Conservation (phyloP, 2,888 invertebrate species). For the Meliscaeva auricollis region DNA sequence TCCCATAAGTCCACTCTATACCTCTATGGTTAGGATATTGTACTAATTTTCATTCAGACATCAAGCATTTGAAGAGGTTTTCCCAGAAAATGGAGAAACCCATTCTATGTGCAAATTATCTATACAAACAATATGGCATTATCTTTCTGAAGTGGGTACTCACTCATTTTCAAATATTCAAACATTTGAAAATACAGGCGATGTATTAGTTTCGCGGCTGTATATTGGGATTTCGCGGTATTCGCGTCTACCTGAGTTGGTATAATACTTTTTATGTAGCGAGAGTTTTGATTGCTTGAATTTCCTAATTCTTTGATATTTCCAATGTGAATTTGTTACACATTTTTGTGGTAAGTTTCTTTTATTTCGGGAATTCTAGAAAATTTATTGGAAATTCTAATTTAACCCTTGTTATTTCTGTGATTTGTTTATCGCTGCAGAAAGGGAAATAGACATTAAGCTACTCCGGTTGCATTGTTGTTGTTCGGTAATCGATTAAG, state of each 20-base stretch:
- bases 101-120: constrained; percentile 56
- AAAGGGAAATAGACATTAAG: no score
- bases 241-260: not conserved
- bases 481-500: no score
- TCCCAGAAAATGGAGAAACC: constrained; percentile 57
- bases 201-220: no score
- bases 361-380: not conserved
- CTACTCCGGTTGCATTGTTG: no score
- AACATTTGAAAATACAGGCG: not conserved
- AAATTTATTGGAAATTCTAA: not conserved
- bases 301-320: constrained; percentile 11
- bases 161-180: not conserved
- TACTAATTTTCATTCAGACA: constrained; percentile 48
- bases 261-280: not conserved
- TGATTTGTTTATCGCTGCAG: no score
- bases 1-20: no score
- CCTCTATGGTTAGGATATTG: not conserved
- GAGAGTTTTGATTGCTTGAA: not conserved
- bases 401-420: no score
- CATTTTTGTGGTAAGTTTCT: not conserved
- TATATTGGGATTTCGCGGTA: not conserved
- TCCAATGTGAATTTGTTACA: constrained; percentile 28
- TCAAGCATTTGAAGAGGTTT: constrained; percentile 40
- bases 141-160: constrained; percentile 49
- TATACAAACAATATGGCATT: constrained; percentile 53